phyloP scores from a whole-genome alignment of 1,140 invertebrate genomes.

The Hycleus phaleratus region DNA sequence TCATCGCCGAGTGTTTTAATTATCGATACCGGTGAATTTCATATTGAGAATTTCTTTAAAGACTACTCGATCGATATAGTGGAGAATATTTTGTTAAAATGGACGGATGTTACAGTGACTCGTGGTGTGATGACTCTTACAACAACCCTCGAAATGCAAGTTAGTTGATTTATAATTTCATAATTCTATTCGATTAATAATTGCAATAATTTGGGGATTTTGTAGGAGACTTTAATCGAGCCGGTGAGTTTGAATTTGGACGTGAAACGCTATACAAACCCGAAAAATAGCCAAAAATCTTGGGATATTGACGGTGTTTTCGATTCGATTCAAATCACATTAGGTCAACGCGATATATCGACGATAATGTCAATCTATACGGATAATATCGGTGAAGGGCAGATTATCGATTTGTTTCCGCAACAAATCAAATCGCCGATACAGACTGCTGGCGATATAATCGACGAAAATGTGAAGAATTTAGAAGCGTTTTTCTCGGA shows the following conservation, averaged over 20 bases:
- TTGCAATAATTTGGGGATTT: conserved; percentile 35
- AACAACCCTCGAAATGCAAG: conserved; percentile 62
- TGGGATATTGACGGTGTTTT: conserved; percentile 61
- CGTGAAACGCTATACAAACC: conserved; percentile 55
- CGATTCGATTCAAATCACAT: conserved; percentile 57
- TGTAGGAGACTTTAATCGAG: conserved; percentile 62
- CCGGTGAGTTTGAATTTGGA: conserved; percentile 65
- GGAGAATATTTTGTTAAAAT: conserved; percentile 63
- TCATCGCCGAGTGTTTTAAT: conserved; percentile 73
- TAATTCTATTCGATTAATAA: conserved; percentile 3
- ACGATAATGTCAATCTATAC: conserved; percentile 61
- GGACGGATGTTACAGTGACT: conserved; percentile 59
- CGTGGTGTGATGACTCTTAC: conserved; percentile 65
- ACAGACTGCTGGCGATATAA: conserved; percentile 19
- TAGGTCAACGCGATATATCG: conserved; percentile 65
- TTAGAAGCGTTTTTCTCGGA: conserved; percentile 68
- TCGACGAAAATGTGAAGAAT: conserved; percentile 58
- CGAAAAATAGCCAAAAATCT: conserved; percentile 42
- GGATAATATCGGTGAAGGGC: conserved; percentile 46
- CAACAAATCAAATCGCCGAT: conserved; percentile 19
- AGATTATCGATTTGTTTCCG: conserved; percentile 39
- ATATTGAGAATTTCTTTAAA: conserved; percentile 75
- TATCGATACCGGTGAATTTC: conserved; percentile 66
- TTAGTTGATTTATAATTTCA: conserved; percentile 24
- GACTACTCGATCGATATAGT: conserved; percentile 46